A percentile compares a stretch with the other conserved stretches of the same genome.
Conservation (phyloP, 2,113 vertebrate genomes). For the Scomber japonicus region DNA sequence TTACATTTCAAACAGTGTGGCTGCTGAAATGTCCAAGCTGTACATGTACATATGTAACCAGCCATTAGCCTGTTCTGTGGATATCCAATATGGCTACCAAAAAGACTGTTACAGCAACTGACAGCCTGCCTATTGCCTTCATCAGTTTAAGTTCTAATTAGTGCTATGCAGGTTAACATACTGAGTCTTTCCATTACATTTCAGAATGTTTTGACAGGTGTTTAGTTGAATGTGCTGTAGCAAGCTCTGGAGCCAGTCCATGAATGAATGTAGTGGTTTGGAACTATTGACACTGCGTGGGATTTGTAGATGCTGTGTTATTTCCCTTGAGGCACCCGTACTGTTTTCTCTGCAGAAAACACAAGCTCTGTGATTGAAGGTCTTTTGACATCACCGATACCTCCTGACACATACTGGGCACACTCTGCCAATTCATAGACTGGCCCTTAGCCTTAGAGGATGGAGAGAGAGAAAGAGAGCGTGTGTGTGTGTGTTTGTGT, state of each 20-base stretch:
- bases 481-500: constrained; percentile 11
- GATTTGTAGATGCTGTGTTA: constrained; percentile 55
- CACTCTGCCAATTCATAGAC: constrained; percentile 27
- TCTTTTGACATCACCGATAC: constrained; percentile 44
- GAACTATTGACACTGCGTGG: constrained; percentile 53
- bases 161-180: constrained; percentile 35
- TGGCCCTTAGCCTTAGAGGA: not conserved
- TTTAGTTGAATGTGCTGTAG: not conserved
- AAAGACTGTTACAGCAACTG: constrained; percentile 9
- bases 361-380: constrained; percentile 38
- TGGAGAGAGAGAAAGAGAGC: not conserved
- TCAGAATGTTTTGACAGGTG: constrained; percentile 56
- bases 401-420: constrained; percentile 30
- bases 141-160: constrained; percentile 41
- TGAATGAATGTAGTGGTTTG: constrained; percentile 36
- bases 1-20: not conserved
- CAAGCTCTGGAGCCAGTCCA: constrained; percentile 12
- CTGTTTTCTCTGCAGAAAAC: constrained; percentile 35
- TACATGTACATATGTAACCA: not conserved
- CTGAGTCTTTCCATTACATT: constrained; percentile 41
- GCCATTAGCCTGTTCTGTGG: not conserved
- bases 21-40: constrained; percentile 9
- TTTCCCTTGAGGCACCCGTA: constrained; percentile 41
- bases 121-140: constrained; percentile 30
- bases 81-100: constrained; percentile 18